phyloP scores from a whole-genome alignment of 2,113 vertebrate genomes.

The Pygathrix nemaeus region DNA sequence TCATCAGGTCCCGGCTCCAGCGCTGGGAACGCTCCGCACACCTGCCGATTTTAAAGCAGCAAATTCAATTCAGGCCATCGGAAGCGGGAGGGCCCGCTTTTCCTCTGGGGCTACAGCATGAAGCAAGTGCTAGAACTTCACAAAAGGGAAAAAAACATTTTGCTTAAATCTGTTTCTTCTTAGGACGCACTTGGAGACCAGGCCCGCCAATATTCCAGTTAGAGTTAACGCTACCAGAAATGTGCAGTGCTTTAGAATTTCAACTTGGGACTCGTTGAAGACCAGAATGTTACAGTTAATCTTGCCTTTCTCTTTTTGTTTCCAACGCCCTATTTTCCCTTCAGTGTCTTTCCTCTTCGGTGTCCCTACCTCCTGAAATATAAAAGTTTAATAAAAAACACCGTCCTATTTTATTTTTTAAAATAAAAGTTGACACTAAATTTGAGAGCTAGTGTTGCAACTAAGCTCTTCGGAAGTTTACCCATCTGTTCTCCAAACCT shows the following conservation, averaged over 20 bases:
- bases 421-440: neutral
- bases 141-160: constrained; percentile 3
- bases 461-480: neutral
- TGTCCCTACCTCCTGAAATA: neutral
- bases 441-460: neutral
- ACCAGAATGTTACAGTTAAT: neutral
- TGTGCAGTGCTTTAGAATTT: neutral
- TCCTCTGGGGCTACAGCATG: neutral
- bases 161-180: neutral
- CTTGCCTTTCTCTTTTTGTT: constrained; percentile 16
- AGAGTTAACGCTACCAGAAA: neutral
- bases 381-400: neutral
- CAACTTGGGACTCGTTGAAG: neutral
- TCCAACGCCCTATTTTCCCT: neutral
- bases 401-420: neutral
- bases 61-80: neutral
- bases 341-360: neutral
- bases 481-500: neutral
- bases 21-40: neutral
- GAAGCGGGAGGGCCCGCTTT: neutral
- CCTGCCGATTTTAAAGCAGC: neutral
- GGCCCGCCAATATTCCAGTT: neutral
- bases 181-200: neutral
- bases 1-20: neutral
- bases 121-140: neutral